Evolutionary conservation across 2,113 vertebrate species (phyloP), one percentile per base, ranked within the genome.

Genomic region (Platysteira castanea): DNA sequence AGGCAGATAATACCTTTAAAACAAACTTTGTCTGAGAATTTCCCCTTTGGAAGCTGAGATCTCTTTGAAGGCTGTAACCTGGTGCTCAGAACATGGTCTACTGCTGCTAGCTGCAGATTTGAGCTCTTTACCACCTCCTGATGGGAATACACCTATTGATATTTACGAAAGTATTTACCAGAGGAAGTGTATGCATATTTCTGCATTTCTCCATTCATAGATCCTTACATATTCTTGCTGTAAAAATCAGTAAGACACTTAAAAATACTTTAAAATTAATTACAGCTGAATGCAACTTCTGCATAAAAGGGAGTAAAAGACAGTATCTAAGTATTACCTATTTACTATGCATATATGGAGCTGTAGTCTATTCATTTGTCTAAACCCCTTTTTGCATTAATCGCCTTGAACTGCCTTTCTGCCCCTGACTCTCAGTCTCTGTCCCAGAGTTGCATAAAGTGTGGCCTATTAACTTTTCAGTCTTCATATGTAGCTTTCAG

Each of bases 61-160:
- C 16, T 90, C 24, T 90, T 57, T 75, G 65, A 77, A 69, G 46
- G 37, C 33, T 83, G 30, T 64, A 73, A 68, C 3, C 2, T 30
- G 23, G 35, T 44, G 13, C 41, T 44, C 2, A 1, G 68, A 59
- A 60, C 30, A 57, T 0, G 0, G 14, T 10, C 67, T 5, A 0
- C 8, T 31, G 33, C 39, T 80, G 56, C 64, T 82, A 37, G 9
- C 82, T 74, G 33, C 52, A 91, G 53, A 26, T 35, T 52, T 37
- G 12, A 76, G 68, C 23, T 63, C 37, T 85, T 63, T 71, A 67
- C 27, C n/a, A 33, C 33, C 30, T 79, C 60, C 61, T 60, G 53
- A 73, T 20, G 10, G 35, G 35, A 67, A 21, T 5, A 30, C 0
- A 0, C 65, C 46, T 41, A 52, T 12, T n/a, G 35, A n/a, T 44